These are phyloP conservation scores for Thunnus thynnus DNA, from an alignment of 2,113 vertebrate species.

Conservation along the genomic window DNA sequence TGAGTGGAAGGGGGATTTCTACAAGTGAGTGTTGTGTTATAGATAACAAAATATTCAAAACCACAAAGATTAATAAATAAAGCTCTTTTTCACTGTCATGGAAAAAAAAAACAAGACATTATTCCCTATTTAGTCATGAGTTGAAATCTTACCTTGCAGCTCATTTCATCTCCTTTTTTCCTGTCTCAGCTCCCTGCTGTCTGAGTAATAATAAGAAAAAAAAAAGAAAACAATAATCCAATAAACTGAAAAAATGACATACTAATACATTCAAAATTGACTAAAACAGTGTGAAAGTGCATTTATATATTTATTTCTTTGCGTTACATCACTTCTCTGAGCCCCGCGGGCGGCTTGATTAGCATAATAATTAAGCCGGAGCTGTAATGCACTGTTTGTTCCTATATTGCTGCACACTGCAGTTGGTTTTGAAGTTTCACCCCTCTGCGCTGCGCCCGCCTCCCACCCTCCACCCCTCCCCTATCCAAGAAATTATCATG, in stretches of 20 bases:
- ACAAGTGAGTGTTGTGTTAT: neutral
- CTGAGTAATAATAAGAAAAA: conserved; percentile 15
- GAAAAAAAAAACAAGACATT: neutral
- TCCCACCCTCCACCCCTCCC: neutral
- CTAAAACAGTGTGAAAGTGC: conserved; percentile 40
- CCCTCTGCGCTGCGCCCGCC: neutral
- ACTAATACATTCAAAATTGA: conserved; percentile 40
- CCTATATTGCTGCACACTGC: conserved; percentile 51
- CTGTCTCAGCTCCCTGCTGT: conserved; percentile 31
- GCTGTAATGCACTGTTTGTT: conserved; percentile 67
- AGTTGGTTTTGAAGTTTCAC: conserved; percentile 56
- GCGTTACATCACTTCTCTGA: conserved; percentile 68
- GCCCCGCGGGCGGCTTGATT: conserved; percentile 59
- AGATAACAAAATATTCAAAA: conserved; percentile 14
- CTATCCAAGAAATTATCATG: conserved; percentile 54
- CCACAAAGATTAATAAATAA: conserved; percentile 5
- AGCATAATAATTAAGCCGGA: conserved; percentile 77
- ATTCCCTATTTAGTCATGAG: neutral
- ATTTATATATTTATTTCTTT: conserved; percentile 72
- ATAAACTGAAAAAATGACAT: conserved; percentile 38
- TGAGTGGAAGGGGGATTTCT: too few species aligned
- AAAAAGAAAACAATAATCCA: conserved; percentile 53
- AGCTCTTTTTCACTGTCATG: neutral
- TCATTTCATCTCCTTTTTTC: conserved; percentile 13
- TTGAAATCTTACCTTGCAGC: conserved; percentile 29